Conservation (phyloP, 2,888 invertebrate species). For the Pterostichus niger region DNA sequence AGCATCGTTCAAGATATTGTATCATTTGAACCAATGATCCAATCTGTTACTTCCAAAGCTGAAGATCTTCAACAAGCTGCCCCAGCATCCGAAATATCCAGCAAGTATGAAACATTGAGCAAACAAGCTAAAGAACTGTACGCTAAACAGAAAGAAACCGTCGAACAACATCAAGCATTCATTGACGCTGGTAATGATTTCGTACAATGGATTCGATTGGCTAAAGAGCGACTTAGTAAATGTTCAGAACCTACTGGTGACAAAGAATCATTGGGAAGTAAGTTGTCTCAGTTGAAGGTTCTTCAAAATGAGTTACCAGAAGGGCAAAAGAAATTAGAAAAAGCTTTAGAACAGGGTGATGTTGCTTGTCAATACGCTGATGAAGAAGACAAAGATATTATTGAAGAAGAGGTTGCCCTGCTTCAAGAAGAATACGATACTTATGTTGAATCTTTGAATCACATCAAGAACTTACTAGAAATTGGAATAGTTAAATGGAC, state of each 20-base stretch:
- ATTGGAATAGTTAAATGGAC: conserved; percentile 96
- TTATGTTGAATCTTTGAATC: conserved; percentile 88
- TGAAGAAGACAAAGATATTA: conserved; percentile 92
- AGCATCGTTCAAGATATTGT: conserved; percentile 98
- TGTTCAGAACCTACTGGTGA: conserved; percentile 96
- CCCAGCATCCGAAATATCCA: conserved; percentile 94
- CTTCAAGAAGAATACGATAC: conserved; percentile 95
- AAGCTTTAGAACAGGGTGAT: conserved; percentile 90
- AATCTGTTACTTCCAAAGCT: conserved; percentile 95
- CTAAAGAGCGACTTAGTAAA: conserved; percentile 94
- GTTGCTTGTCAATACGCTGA: conserved; percentile 92
- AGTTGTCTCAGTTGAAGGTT: conserved; percentile 91
- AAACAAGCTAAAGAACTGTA: conserved; percentile 95
- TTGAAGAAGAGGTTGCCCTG: conserved; percentile 94
- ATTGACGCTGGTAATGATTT: conserved; percentile 95
- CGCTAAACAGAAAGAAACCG: conserved; percentile 92
- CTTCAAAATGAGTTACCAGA: conserved; percentile 90
- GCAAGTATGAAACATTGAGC: conserved; percentile 92
- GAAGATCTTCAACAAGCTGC: conserved; percentile 94
- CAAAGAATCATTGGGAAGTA: conserved; percentile 91
- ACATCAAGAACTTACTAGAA: conserved; percentile 90
- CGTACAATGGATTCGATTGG: conserved; percentile 93
- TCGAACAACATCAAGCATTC: conserved; percentile 94
- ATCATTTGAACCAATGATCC: conserved; percentile 98
- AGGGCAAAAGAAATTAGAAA: conserved; percentile 90